phyloP scores from a whole-genome alignment of 1,140 invertebrate genomes.

The Meloidogyne chitwoodi region DNA sequence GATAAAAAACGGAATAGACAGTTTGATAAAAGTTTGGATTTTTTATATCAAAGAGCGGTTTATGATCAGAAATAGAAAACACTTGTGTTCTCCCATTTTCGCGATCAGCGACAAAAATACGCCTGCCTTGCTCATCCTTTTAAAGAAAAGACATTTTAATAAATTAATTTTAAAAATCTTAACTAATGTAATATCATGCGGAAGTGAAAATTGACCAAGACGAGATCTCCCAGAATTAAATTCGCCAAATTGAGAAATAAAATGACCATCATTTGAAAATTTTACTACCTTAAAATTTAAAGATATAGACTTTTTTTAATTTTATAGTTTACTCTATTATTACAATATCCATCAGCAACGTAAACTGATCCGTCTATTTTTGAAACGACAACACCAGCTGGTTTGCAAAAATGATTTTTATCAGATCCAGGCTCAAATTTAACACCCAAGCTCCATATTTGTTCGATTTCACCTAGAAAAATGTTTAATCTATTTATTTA shows the following conservation, averaged over 20 bases:
- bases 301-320: neutral
- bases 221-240: constrained; percentile 2
- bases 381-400: constrained; percentile 80
- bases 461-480: constrained; percentile 44
- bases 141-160: too few species aligned
- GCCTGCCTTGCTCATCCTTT: constrained; percentile 69
- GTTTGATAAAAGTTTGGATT: constrained; percentile 32
- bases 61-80: constrained; percentile 62
- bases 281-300: constrained; percentile 71
- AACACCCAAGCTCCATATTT: constrained; percentile 63
- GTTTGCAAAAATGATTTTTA: constrained; percentile 59
- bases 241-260: constrained; percentile 46
- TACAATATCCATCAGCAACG: constrained; percentile 87
- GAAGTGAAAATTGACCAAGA: constrained; percentile 70
- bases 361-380: constrained; percentile 77
- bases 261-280: constrained; percentile 70
- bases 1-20: constrained; percentile 47
- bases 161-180: neutral
- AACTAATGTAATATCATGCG: constrained; percentile 74
- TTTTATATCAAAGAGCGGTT: constrained; percentile 34
- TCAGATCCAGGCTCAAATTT: constrained; percentile 72
- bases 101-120: constrained; percentile 81
- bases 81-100: constrained; percentile 82
- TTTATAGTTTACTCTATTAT: constrained; percentile 63
- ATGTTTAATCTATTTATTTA: too few species aligned